A percentile compares a stretch with the other conserved stretches of the same genome.
These are phyloP conservation scores for Paralinhomoeus sp. DNA, from an alignment of 2,888 invertebrate species.

Conservation along the genomic window DNA sequence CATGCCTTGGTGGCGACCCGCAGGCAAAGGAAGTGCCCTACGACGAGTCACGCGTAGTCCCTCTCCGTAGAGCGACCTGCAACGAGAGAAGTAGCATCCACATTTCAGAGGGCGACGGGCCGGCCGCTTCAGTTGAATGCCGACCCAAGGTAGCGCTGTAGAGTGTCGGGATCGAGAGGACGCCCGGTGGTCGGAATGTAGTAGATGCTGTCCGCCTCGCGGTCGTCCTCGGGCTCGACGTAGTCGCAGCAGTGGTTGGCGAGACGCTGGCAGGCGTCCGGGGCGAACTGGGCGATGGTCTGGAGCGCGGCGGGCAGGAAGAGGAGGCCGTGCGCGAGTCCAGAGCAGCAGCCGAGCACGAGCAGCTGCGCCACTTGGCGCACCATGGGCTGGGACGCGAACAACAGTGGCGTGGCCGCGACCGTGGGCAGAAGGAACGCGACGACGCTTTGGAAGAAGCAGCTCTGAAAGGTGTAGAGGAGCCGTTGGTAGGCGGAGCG, in stretches of 20 bases:
- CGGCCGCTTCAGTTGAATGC: too few relatives aligned
- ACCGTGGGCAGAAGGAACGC: slow-evolving; percentile 8
- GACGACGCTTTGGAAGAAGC: not conserved
- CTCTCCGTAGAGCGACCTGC: too few relatives aligned
- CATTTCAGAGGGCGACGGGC: too few relatives aligned
- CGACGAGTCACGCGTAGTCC: too few relatives aligned
- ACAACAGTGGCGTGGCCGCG: slow-evolving; percentile 12
- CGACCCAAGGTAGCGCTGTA: not conserved
- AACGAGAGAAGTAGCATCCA: too few relatives aligned
- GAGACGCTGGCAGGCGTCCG: not conserved
- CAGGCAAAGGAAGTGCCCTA: not conserved
- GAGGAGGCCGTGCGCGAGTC: slow-evolving; percentile 9
- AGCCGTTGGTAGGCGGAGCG: slow-evolving; percentile 12
- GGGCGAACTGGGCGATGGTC: not conserved
- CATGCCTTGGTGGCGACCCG: too few relatives aligned
- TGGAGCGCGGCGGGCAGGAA: slow-evolving; percentile 1
- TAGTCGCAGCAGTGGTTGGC: slow-evolving; percentile 9
- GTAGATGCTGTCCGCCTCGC: slow-evolving; percentile 12
- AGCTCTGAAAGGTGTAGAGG: slow-evolving; percentile 19
- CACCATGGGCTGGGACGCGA: slow-evolving; percentile 13
- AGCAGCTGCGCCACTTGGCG: slow-evolving; percentile 14
- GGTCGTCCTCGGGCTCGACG: slow-evolving; percentile 14
- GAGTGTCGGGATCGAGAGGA: slow-evolving; percentile 8
- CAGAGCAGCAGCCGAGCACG: slow-evolving; percentile 7
- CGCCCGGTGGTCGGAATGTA: slow-evolving; percentile 15